Percentiles rank a stretch among this genome's conserved stretches.
phyloP scores from a whole-genome alignment of 1,140 invertebrate species.

The Drosophila truncata region DNA sequence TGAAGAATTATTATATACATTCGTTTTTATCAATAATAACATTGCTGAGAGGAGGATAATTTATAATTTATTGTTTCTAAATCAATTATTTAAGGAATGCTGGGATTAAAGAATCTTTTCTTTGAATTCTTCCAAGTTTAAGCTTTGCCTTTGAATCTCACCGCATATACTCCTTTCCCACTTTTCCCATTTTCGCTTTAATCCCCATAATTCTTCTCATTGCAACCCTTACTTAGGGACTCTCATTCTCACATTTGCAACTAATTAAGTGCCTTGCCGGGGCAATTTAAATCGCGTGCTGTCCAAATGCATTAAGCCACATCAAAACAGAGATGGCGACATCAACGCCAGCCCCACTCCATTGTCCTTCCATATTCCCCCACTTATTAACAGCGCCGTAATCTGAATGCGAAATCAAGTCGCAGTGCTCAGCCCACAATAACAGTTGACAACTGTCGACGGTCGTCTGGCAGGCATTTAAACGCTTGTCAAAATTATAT shows the following conservation, averaged over 20 bases:
- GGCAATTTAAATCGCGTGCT: conserved; percentile 66
- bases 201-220: conserved; percentile 15
- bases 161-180: background rate
- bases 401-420: conserved; percentile 76
- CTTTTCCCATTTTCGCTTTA: background rate
- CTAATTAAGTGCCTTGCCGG: conserved; percentile 70
- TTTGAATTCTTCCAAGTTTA: background rate
- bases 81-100: background rate
- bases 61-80: background rate
- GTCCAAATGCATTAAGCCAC: conserved; percentile 75
- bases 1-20: background rate
- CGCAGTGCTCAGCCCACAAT: conserved; percentile 52
- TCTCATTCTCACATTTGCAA: conserved; percentile 72
- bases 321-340: conserved; percentile 59
- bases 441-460: conserved; percentile 81
- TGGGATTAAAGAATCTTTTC: background rate
- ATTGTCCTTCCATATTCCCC: background rate
- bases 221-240: conserved; percentile 13
- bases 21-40: background rate
- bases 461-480: conserved; percentile 71
- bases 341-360: conserved; percentile 19
- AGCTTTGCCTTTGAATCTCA: conserved; percentile 7
- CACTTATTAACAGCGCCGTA: conserved; percentile 61
- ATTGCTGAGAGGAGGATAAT: background rate
- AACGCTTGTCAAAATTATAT: conserved; percentile 81